A percentile compares a stretch with the other conserved stretches of the same genome.
Conservation (phyloP, 2,888 invertebrate genomes). For the Aplocera efformata region DNA sequence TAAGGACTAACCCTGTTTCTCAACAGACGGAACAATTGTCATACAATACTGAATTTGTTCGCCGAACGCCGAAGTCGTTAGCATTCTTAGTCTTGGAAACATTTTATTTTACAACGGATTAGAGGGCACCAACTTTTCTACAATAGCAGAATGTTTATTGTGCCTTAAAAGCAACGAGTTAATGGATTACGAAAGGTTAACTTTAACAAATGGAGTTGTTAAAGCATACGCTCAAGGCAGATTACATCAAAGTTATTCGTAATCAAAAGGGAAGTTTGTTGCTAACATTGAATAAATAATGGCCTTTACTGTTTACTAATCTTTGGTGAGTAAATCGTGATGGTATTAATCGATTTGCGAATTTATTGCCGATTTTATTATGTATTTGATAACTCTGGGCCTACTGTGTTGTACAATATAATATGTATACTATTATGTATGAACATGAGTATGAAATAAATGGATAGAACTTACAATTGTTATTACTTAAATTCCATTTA, state of each 20-base stretch:
- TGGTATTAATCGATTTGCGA: too few species aligned
- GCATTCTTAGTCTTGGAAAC: slow-evolving; percentile 17
- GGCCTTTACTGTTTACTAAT: not conserved
- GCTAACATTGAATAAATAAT: slow-evolving; percentile 7
- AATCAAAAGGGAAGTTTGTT: slow-evolving; percentile 10
- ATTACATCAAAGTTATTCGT: slow-evolving; percentile 18
- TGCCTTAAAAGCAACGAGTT: slow-evolving; percentile 25
- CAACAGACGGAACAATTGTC: too few species aligned
- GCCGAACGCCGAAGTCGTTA: slow-evolving; percentile 15
- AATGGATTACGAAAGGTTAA: slow-evolving; percentile 32
- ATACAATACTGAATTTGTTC: too few species aligned
- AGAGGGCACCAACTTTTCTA: slow-evolving; percentile 22
- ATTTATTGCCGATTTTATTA: too few species aligned
- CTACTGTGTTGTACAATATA: too few species aligned
- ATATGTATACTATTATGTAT: too few species aligned
- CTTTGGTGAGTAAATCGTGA: too few species aligned
- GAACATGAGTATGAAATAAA: too few species aligned
- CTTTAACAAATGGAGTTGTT: slow-evolving; percentile 28
- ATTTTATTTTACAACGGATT: slow-evolving; percentile 23
- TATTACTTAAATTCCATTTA: too few species aligned
- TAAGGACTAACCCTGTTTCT: too few species aligned
- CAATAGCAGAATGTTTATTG: slow-evolving; percentile 24
- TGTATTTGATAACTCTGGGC: too few species aligned
- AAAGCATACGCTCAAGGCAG: slow-evolving; percentile 21
- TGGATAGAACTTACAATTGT: too few species aligned